Conservation (phyloP, 2,888 invertebrate species). For the Amiota communis region DNA sequence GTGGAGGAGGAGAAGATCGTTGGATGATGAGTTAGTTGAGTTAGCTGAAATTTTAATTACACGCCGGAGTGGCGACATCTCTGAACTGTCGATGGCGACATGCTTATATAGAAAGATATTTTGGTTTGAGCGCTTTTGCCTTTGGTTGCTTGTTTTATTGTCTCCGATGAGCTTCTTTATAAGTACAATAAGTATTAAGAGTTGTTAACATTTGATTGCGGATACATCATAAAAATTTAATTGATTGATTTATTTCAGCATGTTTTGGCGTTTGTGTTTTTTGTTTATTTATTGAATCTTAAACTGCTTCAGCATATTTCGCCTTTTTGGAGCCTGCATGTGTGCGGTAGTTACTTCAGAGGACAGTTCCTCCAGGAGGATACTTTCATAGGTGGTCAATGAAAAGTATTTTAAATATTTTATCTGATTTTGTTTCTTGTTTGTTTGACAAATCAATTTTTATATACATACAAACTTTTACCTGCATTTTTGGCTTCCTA, state of each 20-base stretch:
- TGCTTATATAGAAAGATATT: background rate
- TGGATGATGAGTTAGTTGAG: conserved; percentile 49
- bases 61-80: conserved; percentile 30
- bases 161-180: background rate
- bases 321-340: conserved; percentile 15
- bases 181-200: no score
- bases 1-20: background rate
- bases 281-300: background rate
- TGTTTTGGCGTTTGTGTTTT: conserved; percentile 42
- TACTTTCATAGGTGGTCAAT: conserved; percentile 55
- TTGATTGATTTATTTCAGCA: conserved; percentile 73
- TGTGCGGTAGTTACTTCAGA: conserved; percentile 34
- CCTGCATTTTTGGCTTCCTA: conserved; percentile 7
- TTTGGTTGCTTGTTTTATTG: conserved; percentile 32
- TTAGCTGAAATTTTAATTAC: conserved; percentile 73
- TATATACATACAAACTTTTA: background rate
- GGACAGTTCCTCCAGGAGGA: conserved; percentile 1
- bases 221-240: conserved; percentile 71
- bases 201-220: conserved; percentile 49
- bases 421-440: conserved; percentile 25
- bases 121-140: conserved; percentile 16
- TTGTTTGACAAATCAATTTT: conserved; percentile 64
- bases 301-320: conserved; percentile 9
- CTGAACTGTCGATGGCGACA: conserved; percentile 28
- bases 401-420: conserved; percentile 50